Evolutionary conservation across 2,113 vertebrate genomes (phyloP), one percentile per base, ranked within the genome.

Genomic region (Lonchura striata): DNA sequence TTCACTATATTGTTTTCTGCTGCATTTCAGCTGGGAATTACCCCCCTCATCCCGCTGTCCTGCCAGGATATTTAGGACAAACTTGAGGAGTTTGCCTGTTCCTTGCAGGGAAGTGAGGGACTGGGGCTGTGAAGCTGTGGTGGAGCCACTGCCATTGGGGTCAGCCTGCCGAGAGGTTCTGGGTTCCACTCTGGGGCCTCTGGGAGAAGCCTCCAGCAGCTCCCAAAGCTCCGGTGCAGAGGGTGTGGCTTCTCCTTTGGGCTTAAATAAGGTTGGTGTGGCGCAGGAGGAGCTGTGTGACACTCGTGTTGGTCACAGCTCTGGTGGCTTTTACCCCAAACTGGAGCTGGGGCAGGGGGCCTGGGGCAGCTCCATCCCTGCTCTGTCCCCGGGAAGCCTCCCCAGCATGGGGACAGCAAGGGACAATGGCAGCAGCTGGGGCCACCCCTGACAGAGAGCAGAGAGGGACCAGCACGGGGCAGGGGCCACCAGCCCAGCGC

Each of bases 361-460:
- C 11, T n/a, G 2, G 22, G 57, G 56, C 28, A 14, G 57, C 53
- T 65, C 63, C 66, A 14, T 15, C 50, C 44, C 50, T 46, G 39
- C 60, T 15, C 59, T 25, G 39, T 46, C 50, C 59, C 60, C 5
- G 2, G 0, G 42, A n/a, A 42, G 5, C 14, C 14, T 6, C 33
- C 41, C 41, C 41, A 0, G 2, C 0, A 4, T 2, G 54, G 68
- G 53, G 61, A 47, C 20, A 8, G 12, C 4, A 2, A 21, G 74
- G 44, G 49, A 21, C 78, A 33, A 28, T 35, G 39, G 41, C 54
- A n/a, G 63, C 82, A 72, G 52, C 80, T 50, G 68, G 49, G 37
- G 57, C 75, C 56, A 13, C 41, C 17, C 19, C 61, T 42, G 42
- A 15, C 6, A 23, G 9, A 5, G 6, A 49, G 15, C 64, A 21